Evolutionary conservation across 2,888 invertebrate species (phyloP).

Genomic region (Synergus gifuensis): DNA sequence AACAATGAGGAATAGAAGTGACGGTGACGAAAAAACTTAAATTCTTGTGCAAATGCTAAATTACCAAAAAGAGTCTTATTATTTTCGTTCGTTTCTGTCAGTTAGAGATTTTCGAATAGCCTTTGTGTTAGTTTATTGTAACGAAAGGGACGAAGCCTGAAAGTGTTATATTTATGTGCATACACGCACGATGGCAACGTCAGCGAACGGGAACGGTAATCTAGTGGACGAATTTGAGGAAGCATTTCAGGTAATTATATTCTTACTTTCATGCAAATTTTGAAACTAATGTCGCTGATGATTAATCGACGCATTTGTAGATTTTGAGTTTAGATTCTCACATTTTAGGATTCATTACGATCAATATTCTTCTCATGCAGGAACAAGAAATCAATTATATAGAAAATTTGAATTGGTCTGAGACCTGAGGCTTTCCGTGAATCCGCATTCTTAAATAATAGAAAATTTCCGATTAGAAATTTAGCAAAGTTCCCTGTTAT

Average conservation of each 20-base stretch:
- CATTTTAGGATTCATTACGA: not conserved
- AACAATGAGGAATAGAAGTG: not conserved
- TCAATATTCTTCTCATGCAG: conserved; percentile 2
- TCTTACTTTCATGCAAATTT: conserved; percentile 9
- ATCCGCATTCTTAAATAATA: too few relatives aligned
- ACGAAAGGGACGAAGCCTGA: not conserved
- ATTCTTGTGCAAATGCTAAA: not conserved
- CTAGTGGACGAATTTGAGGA: conserved; percentile 94
- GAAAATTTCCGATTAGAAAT: too few relatives aligned
- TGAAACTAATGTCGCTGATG: not conserved
- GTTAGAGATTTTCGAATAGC: not conserved
- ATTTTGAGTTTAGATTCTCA: not conserved
- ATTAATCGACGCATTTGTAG: not conserved
- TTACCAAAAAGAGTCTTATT: conserved; percentile 20
- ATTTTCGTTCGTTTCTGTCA: not conserved
- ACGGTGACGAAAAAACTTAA: not conserved
- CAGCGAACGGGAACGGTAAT: conserved; percentile 91
- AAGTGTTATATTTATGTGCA: conserved; percentile 19
- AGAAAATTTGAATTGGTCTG: too few relatives aligned
- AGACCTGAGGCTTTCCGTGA: too few relatives aligned
- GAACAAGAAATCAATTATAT: too few relatives aligned
- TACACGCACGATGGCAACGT: conserved; percentile 83
- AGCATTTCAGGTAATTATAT: conserved; percentile 87
- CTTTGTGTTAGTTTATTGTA: not conserved
- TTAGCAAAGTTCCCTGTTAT: too few relatives aligned